These are phyloP conservation scores for Chironomus tepperi DNA, from an alignment of 1,140 invertebrate genomes.

Conservation along the genomic window DNA sequence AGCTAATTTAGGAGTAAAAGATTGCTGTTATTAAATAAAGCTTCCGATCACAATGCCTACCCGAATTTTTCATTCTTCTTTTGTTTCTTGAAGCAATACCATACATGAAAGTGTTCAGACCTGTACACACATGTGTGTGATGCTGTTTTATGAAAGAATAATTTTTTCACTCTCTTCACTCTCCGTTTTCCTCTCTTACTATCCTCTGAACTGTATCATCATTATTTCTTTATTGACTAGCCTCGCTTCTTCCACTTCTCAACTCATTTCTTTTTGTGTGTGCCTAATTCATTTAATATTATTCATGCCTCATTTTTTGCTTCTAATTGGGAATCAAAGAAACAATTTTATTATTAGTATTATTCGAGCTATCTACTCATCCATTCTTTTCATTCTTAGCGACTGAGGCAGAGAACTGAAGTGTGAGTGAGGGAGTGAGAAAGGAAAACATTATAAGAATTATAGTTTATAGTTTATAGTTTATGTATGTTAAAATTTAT, in stretches of 20 bases:
- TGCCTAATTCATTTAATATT: conserved; percentile 24
- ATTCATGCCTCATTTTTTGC: conserved; percentile 22
- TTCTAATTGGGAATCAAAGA: conserved; percentile 24
- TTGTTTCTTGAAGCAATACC: not conserved
- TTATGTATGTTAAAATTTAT: not conserved
- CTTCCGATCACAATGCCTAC: no score
- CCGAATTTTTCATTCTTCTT: not conserved
- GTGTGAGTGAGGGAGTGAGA: no score
- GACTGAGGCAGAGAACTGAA: not conserved
- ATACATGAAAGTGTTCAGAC: not conserved
- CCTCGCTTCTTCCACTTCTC: not conserved
- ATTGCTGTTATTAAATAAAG: no score
- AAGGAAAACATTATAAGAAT: not conserved
- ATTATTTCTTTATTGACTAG: conserved; percentile 17
- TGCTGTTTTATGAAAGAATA: not conserved
- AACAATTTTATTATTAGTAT: conserved; percentile 24
- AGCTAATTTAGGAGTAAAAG: no score
- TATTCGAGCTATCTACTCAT: conserved; percentile 16
- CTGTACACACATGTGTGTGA: not conserved
- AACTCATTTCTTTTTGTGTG: not conserved
- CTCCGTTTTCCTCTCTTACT: not conserved
- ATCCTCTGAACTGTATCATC: not conserved
- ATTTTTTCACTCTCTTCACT: not conserved
- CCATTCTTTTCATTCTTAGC: not conserved
- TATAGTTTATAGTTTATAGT: not conserved